Evolutionary conservation across 2,888 invertebrate species (phyloP).

Genomic region (Pollenia labialis): DNA sequence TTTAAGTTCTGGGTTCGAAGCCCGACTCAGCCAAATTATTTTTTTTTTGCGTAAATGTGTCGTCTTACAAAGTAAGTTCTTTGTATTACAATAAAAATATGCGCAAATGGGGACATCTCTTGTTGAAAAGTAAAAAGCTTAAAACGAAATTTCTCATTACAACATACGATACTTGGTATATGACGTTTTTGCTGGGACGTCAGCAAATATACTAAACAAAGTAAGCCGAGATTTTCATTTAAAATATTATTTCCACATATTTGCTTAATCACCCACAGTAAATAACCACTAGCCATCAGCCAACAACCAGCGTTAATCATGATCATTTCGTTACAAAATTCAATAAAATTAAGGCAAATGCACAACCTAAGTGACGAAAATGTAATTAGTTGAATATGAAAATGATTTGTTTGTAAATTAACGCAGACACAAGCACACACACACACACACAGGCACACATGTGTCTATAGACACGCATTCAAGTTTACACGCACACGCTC

Average conservation of each 20-base stretch:
- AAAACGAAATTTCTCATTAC: too few species aligned
- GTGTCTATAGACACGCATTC: too few species aligned
- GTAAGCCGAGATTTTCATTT: not conserved
- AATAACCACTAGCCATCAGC: too few species aligned
- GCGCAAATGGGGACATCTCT: too few species aligned
- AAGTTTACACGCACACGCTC: not conserved
- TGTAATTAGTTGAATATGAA: constrained; percentile 48
- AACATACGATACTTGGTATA: too few species aligned
- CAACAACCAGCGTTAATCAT: not conserved
- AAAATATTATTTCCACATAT: constrained; percentile 7
- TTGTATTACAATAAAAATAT: too few species aligned
- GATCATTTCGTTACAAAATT: constrained; percentile 24
- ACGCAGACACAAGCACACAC: not conserved
- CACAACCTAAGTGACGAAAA: constrained; percentile 27
- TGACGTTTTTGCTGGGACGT: too few species aligned
- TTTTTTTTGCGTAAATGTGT: too few species aligned
- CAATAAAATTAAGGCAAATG: constrained; percentile 27
- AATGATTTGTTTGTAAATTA: constrained; percentile 15
- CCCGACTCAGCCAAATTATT: too few species aligned
- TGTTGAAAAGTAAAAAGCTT: too few species aligned
- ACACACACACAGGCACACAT: not conserved
- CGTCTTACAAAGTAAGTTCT: too few species aligned
- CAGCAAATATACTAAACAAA: not conserved
- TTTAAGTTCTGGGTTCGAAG: too few species aligned
- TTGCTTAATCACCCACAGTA: not conserved